Conservation (phyloP, 2,797 vertebrate genomes). For the Myioborus miniatus region DNA sequence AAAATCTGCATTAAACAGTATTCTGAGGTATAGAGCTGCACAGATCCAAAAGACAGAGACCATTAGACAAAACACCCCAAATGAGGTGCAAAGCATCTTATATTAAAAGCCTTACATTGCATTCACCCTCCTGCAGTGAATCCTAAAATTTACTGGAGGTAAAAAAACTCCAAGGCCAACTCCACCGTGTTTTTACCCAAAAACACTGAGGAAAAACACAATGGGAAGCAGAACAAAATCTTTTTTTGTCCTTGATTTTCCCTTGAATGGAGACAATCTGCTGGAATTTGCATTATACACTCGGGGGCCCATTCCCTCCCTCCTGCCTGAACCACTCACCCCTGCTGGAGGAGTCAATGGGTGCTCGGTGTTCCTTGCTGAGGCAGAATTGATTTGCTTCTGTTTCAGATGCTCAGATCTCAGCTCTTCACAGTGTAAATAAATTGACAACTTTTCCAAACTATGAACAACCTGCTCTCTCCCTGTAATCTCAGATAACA, state of each 20-base stretch:
- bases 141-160: neutral
- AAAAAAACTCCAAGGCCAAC: neutral
- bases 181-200: neutral
- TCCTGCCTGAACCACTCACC: neutral
- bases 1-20: neutral
- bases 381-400: conserved; percentile 26
- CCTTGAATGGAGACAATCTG: conserved; percentile 5
- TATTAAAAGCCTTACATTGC: neutral
- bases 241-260: conserved; percentile 23
- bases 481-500: neutral
- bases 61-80: neutral
- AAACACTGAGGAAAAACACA: neutral
- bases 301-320: neutral
- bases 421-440: neutral
- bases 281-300: conserved; percentile 29
- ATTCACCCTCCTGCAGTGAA: neutral
- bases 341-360: conserved; percentile 31
- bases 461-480: neutral
- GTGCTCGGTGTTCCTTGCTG: neutral
- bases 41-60: neutral
- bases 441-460: conserved; percentile 15
- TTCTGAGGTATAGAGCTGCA: neutral
- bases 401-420: conserved; percentile 2
- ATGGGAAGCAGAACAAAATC: neutral
- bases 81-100: neutral